These are phyloP conservation scores for Colossoma macropomum DNA, from an alignment of 2,113 vertebrate species.

Conservation along the genomic window DNA sequence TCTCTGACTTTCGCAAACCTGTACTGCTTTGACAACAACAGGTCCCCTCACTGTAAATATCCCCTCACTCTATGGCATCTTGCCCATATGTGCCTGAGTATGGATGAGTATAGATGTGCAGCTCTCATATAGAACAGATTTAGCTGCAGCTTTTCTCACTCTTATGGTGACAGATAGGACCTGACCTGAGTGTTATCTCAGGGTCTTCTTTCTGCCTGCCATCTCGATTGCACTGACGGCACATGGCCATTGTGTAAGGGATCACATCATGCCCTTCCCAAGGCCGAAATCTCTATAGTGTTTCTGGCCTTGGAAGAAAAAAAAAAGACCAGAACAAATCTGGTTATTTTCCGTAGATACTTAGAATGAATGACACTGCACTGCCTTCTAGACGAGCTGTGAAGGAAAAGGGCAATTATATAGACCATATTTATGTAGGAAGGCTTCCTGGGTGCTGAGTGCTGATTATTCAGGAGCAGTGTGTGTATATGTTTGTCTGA, in stretches of 20 bases:
- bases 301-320: slow-evolving; percentile 20
- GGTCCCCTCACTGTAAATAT: too few relatives aligned
- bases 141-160: slow-evolving; percentile 12
- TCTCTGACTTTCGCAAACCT: too few relatives aligned
- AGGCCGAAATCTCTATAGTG: slow-evolving; percentile 25
- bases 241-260: slow-evolving; percentile 26
- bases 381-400: neutral
- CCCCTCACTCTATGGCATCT: neutral
- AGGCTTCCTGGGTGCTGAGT: slow-evolving; percentile 32
- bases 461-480: slow-evolving; percentile 31
- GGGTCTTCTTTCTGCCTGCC: neutral
- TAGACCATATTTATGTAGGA: slow-evolving; percentile 13
- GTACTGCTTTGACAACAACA: too few relatives aligned
- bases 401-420: slow-evolving; percentile 15
- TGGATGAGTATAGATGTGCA: neutral
- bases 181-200: slow-evolving; percentile 35
- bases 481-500: too few relatives aligned
- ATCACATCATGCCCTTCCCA: slow-evolving; percentile 5
- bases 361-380: neutral
- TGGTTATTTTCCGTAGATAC: neutral
- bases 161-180: slow-evolving; percentile 23
- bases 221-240: slow-evolving; percentile 29
- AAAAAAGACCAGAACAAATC: neutral
- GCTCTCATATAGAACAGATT: slow-evolving; percentile 37
- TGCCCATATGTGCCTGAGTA: neutral